These are phyloP conservation scores for Gymnocypris eckloni DNA, from an alignment of 2,797 vertebrate genomes.

Conservation along the genomic window DNA sequence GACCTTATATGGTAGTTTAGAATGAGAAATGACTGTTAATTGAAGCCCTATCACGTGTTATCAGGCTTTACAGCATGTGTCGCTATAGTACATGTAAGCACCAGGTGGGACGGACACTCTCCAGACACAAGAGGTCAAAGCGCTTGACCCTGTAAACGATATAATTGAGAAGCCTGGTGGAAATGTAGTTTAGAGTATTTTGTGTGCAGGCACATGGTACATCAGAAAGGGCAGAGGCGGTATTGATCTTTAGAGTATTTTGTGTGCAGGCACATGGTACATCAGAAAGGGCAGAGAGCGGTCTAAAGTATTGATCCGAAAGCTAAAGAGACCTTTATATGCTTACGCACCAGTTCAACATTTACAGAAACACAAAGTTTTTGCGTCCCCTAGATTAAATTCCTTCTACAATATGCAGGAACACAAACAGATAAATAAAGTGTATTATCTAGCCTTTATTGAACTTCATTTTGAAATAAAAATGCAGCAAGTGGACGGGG, in stretches of 20 bases:
- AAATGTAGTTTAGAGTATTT: conserved; percentile 16
- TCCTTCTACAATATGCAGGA: conserved; percentile 1
- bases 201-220: conserved; percentile 33
- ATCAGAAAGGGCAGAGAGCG: conserved; percentile 1
- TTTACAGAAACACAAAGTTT: conserved; percentile 26
- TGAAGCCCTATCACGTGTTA: conserved; percentile 19
- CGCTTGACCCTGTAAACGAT: background rate
- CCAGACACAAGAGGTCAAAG: conserved; percentile 18
- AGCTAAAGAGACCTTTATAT: conserved; percentile 18
- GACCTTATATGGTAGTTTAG: background rate
- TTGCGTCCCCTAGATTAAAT: background rate
- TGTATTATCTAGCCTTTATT: background rate
- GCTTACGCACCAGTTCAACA: conserved; percentile 9
- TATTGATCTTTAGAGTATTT: conserved; percentile 1
- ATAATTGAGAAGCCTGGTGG: conserved; percentile 12
- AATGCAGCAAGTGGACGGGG: background rate
- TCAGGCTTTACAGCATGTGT: conserved; percentile 13
- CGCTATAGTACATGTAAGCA: conserved; percentile 18
- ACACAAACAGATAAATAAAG: conserved; percentile 24
- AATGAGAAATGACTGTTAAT: background rate
- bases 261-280: conserved; percentile 33
- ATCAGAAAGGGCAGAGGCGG: background rate
- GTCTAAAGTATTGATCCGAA: background rate
- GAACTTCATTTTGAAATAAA: background rate
- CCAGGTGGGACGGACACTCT: conserved; percentile 14